These are phyloP conservation scores for Drymonia ruficornis DNA, from an alignment of 2,888 invertebrate species.

Conservation along the genomic window DNA sequence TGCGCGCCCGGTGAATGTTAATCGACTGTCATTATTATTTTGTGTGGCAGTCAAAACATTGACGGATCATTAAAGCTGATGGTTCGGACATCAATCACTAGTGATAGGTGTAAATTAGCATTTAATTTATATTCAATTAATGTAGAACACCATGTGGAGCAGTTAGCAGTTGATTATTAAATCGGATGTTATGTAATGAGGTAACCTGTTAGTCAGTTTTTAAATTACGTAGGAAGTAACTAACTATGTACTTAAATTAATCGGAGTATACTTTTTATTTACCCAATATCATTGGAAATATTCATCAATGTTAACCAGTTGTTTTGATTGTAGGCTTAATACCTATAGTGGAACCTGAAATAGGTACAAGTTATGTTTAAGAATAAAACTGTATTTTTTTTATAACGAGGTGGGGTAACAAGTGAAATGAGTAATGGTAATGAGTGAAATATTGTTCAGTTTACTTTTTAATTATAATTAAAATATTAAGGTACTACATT, in stretches of 20 bases:
- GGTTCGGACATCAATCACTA: slow-evolving; percentile 37
- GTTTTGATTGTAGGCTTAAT: too few species aligned
- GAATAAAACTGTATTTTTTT: too few species aligned
- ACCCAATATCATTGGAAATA: too few species aligned
- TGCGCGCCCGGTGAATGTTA: slow-evolving; percentile 23
- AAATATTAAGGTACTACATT: neutral
- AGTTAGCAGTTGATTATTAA: slow-evolving; percentile 3
- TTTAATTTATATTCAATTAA: slow-evolving; percentile 13
- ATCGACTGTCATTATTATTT: slow-evolving; percentile 35
- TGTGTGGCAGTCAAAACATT: slow-evolving; percentile 37
- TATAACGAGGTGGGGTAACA: too few species aligned
- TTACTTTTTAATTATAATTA: too few species aligned
- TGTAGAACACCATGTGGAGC: slow-evolving; percentile 1
- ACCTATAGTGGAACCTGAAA: too few species aligned
- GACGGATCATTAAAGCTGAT: slow-evolving; percentile 42
- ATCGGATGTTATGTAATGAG: neutral
- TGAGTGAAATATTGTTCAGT: neutral
- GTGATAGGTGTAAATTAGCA: slow-evolving; percentile 37
- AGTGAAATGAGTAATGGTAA: too few species aligned
- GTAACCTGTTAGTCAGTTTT: neutral
- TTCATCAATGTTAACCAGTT: too few species aligned
- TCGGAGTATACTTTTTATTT: too few species aligned
- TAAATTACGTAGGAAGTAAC: neutral
- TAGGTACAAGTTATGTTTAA: too few species aligned
- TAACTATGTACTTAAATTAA: too few species aligned